Evolutionary conservation across 1,140 invertebrate genomes (phyloP), one percentile per base, ranked within the genome.

Genomic region (Hydropsyche tenuis): DNA sequence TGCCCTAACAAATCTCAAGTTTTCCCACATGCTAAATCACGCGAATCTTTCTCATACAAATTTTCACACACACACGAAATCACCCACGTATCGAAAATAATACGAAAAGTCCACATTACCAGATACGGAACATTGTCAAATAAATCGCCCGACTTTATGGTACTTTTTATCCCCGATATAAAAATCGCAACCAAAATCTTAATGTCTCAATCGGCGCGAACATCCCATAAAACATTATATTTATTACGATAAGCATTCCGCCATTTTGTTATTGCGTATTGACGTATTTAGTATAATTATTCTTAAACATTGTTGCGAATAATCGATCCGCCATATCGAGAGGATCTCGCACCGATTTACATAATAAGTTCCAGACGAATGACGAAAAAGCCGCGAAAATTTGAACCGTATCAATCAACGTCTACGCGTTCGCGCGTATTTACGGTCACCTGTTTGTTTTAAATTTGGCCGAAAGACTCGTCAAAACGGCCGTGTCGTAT

Each of bases 121-220:
- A 7, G 7, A 53, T 53, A 18, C 18, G 48, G 48, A 53, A 53
- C n/a, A 53, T 53, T 53, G 48, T 53, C 48, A 53, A 53, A 53
- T 53, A 53, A 53, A 53, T 20, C 18, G 7, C n/a, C 16, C 9
- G 48, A 18, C 18, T 53, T 53, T 53, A 53, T 53, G n/a, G 48
- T 53, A 18, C 18, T 53, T 53, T 18, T 18, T 48, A 48, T 3
- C 14, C 4, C 16, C 7, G 16, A 18, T 53, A 16, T 20, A 53
- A 53, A 18, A 18, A 53, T 7, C 20, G 48, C 48, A 53, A 18
- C 20, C 20, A 53, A 18, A 53, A 20, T 1, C 16, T 48, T n/a
- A n/a, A 53, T 53, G 48, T 53, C 48, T 53, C 48, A 53, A 53
- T 53, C 20, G 16, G 18, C n/a, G 7, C 14, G 9, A 16, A 18